phyloP scores from a whole-genome alignment of 92 coral and sea anemone genomes.

The Bergia sp. region DNA sequence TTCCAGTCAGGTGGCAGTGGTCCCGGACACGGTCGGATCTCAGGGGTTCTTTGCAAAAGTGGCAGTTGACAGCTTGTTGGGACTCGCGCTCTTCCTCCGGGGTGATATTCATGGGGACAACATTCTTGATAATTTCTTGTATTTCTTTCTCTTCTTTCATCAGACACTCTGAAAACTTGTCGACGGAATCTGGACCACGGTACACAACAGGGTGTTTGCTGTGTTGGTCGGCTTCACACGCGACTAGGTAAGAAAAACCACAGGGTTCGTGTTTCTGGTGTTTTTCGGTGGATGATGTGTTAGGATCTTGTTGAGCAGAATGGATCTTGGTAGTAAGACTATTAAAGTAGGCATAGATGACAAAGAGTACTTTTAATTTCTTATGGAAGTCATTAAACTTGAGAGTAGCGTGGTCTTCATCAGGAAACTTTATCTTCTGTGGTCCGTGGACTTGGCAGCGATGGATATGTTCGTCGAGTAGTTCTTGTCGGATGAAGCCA shows the following conservation, averaged over 20 bases:
- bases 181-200: conserved; percentile 44
- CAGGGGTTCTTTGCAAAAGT: conserved; percentile 49
- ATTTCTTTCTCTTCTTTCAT: conserved; percentile 34
- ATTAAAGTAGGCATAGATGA: no score
- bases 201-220: conserved; percentile 51
- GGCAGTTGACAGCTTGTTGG: conserved; percentile 47
- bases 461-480: conserved; percentile 44
- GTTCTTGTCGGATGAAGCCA: conserved; percentile 57
- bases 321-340: conserved; percentile 9
- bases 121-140: conserved; percentile 5
- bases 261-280: conserved; percentile 23
- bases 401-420: conserved; percentile 7
- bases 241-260: conserved; percentile 39
- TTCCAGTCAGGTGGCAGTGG: neutral
- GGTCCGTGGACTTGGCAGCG: neutral
- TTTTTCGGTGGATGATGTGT: conserved; percentile 1
- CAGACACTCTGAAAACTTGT: conserved; percentile 35
- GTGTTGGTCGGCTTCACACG: neutral
- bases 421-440: no score
- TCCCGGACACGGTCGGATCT: conserved; percentile 55
- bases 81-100: conserved; percentile 36
- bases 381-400: conserved; percentile 45
- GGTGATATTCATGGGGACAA: conserved; percentile 52
- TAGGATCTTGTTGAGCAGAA: neutral
- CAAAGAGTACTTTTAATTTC: no score